These are phyloP conservation scores for Picus viridis DNA, from an alignment of 2,797 vertebrate species.

Conservation along the genomic window DNA sequence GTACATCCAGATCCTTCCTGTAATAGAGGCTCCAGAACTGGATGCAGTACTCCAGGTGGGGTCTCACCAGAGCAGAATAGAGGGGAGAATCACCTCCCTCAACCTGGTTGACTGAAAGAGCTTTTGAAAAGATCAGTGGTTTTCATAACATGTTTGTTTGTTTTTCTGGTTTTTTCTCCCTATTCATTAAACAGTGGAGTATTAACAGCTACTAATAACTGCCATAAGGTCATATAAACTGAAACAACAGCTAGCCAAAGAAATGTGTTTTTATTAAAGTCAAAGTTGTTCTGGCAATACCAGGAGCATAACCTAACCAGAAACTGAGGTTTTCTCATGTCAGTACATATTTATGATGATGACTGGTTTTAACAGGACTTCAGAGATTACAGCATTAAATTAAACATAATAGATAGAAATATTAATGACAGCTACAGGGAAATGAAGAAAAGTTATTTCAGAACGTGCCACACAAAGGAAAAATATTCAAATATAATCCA, in stretches of 20 bases:
- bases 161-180: neutral
- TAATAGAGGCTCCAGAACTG: too few species aligned
- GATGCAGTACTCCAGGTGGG: too few species aligned
- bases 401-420: constrained; percentile 23
- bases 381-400: constrained; percentile 35
- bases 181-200: neutral
- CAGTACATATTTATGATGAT: neutral
- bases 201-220: neutral
- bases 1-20: too few species aligned
- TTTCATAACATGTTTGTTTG: neutral
- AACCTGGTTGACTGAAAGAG: neutral
- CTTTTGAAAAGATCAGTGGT: neutral
- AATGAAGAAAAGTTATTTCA: constrained; percentile 14
- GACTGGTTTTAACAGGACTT: constrained; percentile 9
- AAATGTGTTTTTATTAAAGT: neutral
- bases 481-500: neutral
- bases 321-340: fast-evolving
- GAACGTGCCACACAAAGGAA: constrained; percentile 10
- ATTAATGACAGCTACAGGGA: constrained; percentile 11
- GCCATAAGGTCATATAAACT: neutral
- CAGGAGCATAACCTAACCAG: neutral
- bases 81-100: too few species aligned
- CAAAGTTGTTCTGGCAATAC: neutral
- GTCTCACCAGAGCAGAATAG: too few species aligned
- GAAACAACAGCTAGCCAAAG: neutral